phyloP scores from a whole-genome alignment of 2,113 vertebrate genomes.

The Apaloderma vittatum region DNA sequence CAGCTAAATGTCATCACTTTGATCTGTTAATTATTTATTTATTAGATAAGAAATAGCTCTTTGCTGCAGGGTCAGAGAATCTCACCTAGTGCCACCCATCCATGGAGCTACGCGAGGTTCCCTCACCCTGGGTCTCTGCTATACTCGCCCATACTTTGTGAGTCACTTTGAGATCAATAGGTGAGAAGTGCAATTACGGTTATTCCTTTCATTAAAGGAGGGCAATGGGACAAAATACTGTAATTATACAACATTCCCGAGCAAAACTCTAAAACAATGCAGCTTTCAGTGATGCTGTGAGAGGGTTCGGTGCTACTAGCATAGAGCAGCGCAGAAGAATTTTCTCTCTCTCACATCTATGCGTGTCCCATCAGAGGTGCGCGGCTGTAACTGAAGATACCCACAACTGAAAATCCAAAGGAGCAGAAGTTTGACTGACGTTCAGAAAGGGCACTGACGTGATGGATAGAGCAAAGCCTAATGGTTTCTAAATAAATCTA shows the following conservation, averaged over 20 bases:
- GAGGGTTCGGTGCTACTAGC: not conserved
- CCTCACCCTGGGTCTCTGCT: not conserved
- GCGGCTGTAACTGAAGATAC: fast-evolving
- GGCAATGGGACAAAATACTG: not conserved
- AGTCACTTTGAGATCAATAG: not conserved
- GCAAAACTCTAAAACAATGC: not conserved
- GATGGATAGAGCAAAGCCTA: not conserved
- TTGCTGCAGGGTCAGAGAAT: not conserved
- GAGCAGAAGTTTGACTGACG: not conserved
- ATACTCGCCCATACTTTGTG: fast-evolving
- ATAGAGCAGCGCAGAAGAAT: not conserved
- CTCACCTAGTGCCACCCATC: not conserved
- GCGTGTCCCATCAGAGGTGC: not conserved
- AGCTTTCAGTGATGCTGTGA: not conserved
- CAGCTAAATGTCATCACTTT: not conserved
- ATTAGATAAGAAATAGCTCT: not conserved
- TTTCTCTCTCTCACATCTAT: not conserved
- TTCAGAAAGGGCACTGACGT: not conserved
- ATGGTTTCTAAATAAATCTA: not conserved
- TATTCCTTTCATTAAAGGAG: not conserved
- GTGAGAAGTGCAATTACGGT: not conserved
- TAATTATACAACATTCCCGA: not conserved
- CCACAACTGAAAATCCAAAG: not conserved
- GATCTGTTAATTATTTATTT: not conserved
- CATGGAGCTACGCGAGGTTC: not conserved